These are phyloP conservation scores for Halictus rubicundus DNA, from an alignment of 1,140 invertebrate species.

Conservation along the genomic window DNA sequence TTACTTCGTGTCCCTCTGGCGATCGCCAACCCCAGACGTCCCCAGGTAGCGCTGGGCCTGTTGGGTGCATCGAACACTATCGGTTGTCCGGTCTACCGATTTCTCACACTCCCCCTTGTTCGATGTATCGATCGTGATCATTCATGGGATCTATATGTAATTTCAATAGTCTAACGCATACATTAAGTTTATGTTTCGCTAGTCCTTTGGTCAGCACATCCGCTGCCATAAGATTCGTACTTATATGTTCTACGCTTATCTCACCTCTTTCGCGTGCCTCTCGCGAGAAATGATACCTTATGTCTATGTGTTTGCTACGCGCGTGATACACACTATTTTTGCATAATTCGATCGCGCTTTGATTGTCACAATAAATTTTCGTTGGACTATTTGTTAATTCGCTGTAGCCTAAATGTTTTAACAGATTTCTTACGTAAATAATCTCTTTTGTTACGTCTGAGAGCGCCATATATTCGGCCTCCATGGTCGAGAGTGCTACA, in stretches of 20 bases:
- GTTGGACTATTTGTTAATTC: not conserved
- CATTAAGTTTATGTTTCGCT: too few relatives aligned
- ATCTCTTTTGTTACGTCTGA: not conserved
- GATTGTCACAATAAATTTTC: slow-evolving; percentile 38
- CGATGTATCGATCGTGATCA: too few relatives aligned
- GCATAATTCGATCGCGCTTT: slow-evolving; percentile 40
- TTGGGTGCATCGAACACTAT: too few relatives aligned
- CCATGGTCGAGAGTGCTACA: slow-evolving; percentile 66
- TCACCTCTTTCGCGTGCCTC: not conserved
- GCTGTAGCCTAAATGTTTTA: not conserved
- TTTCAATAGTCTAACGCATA: too few relatives aligned
- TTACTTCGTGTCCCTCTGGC: too few relatives aligned
- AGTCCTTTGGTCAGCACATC: not conserved
- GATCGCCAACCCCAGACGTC: too few relatives aligned
- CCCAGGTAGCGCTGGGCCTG: too few relatives aligned
- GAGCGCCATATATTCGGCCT: slow-evolving; percentile 70
- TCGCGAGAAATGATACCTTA: slow-evolving; percentile 3
- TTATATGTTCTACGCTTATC: not conserved
- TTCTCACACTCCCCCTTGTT: too few relatives aligned
- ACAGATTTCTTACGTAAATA: not conserved
- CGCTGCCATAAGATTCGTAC: not conserved
- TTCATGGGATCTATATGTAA: too few relatives aligned
- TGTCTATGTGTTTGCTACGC: slow-evolving; percentile 10
- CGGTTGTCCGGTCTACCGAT: too few relatives aligned
- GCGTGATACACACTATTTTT: slow-evolving; percentile 46